Evolutionary conservation across 2,797 vertebrate genomes (phyloP).

Genomic region (Agapornis canus): DNA sequence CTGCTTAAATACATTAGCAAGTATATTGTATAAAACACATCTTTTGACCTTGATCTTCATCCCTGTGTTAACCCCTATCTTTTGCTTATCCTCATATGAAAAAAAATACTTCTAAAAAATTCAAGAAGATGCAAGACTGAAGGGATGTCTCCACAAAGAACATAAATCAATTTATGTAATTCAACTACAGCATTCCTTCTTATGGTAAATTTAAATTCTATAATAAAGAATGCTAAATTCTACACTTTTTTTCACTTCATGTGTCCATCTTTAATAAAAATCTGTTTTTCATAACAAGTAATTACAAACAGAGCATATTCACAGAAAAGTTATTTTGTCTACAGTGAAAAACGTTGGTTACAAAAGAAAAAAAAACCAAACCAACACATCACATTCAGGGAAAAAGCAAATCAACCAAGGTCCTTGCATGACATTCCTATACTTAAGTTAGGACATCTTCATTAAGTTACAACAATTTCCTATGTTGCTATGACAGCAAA

Average conservation of each 20-base stretch:
- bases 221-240: neutral
- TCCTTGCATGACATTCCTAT: neutral
- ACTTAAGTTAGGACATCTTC: neutral
- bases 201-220: neutral
- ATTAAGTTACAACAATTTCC: neutral
- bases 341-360: neutral
- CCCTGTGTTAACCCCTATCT: fast-evolving
- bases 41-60: neutral
- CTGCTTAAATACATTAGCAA: neutral
- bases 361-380: neutral
- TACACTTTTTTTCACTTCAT: fast-evolving
- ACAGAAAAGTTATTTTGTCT: neutral
- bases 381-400: neutral
- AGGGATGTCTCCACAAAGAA: neutral
- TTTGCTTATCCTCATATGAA: fast-evolving
- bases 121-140: neutral
- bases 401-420: neutral
- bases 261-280: neutral
- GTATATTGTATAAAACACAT: neutral
- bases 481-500: neutral
- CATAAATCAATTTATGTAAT: neutral
- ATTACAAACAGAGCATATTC: neutral
- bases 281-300: neutral
- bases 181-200: neutral
- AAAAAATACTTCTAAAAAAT: neutral